A percentile compares a stretch with the other conserved stretches of the same genome.
These are phyloP conservation scores for Zosterops japonicus DNA, from an alignment of 2,113 vertebrate genomes.

Conservation along the genomic window DNA sequence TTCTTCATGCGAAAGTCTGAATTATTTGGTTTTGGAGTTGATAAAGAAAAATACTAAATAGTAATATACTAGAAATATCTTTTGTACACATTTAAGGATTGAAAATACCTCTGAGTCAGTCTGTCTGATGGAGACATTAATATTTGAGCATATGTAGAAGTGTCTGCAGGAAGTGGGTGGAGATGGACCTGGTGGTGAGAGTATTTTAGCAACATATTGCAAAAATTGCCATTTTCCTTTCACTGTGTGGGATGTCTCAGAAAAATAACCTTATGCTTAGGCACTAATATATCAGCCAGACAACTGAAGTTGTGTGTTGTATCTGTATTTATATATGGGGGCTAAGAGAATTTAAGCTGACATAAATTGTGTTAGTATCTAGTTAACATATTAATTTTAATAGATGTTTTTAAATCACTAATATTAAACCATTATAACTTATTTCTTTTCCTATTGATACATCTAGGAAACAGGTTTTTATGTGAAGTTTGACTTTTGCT, in stretches of 20 bases:
- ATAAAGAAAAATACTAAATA: background rate
- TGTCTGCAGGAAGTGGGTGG: background rate
- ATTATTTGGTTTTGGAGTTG: background rate
- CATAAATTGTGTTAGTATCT: background rate
- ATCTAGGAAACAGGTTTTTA: background rate
- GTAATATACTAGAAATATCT: background rate
- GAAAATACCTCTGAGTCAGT: background rate
- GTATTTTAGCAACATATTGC: background rate
- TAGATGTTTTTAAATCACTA: background rate
- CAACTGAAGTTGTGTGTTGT: background rate
- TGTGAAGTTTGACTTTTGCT: background rate
- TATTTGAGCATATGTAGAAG: background rate
- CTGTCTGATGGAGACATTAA: background rate
- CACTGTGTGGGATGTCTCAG: background rate
- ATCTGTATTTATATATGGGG: background rate
- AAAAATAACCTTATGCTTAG: background rate
- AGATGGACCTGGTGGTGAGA: background rate
- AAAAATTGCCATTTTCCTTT: background rate
- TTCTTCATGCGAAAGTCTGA: background rate
- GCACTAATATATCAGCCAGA: rapidly evolving
- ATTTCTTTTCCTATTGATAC: background rate
- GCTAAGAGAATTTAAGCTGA: background rate
- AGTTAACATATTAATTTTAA: background rate
- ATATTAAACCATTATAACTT: background rate
- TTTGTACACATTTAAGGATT: background rate